A percentile compares a stretch with the other conserved stretches of the same genome.
phyloP scores from a whole-genome alignment of 2,113 vertebrate species.

The Mustelus asterias region DNA sequence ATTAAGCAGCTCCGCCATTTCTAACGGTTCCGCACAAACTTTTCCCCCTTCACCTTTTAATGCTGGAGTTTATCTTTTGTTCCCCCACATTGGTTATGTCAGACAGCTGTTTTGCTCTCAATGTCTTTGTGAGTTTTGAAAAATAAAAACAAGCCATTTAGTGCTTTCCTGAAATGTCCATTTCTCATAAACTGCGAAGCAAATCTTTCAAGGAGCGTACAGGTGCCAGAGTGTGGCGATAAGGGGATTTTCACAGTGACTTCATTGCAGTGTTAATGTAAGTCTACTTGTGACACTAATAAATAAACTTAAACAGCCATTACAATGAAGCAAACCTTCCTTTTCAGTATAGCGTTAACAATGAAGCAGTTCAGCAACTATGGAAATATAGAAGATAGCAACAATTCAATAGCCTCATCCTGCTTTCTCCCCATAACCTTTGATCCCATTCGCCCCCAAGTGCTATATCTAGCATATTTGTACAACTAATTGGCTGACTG shows the following conservation, averaged over 20 bases:
- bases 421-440: too few relatives aligned
- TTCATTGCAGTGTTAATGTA: too few relatives aligned
- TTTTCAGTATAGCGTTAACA: neutral
- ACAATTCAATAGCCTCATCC: too few relatives aligned
- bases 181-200: neutral
- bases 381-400: too few relatives aligned
- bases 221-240: too few relatives aligned
- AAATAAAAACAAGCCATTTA: neutral
- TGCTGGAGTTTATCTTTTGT: neutral
- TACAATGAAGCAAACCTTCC: neutral
- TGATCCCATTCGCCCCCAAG: too few relatives aligned
- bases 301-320: neutral
- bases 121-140: neutral
- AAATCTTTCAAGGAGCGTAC: neutral
- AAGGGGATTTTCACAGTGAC: too few relatives aligned
- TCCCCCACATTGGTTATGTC: neutral
- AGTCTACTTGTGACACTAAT: too few relatives aligned
- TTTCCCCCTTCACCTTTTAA: too few relatives aligned
- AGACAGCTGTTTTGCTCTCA: neutral
- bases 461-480: neutral
- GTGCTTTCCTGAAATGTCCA: neutral
- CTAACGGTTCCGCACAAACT: too few relatives aligned
- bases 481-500: neutral
- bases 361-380: neutral
- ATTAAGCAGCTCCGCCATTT: too few relatives aligned